A percentile compares a stretch with the other conserved stretches of the same genome.
Evolutionary conservation across 2,797 vertebrate genomes (phyloP).

Genomic region (Chaetodon trifasciatus): DNA sequence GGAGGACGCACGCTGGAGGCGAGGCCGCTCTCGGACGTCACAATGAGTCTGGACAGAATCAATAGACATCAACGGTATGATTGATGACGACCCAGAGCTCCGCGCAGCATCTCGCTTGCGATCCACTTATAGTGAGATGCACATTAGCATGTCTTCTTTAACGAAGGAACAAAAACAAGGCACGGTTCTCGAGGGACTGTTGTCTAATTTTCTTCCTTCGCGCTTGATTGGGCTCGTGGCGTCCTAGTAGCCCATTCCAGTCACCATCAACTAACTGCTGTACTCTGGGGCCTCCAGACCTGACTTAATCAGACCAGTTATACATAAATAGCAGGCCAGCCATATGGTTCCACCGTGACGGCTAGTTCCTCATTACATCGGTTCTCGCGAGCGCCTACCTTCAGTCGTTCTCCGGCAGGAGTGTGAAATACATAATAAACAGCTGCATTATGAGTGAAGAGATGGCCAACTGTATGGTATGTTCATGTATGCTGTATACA

Average conservation of each 20-base stretch:
- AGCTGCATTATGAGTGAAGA: conserved; percentile 7
- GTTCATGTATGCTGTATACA: not conserved
- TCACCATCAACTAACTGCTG: conserved; percentile 74
- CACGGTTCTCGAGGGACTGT: conserved; percentile 56
- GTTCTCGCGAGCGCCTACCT: conserved; percentile 29
- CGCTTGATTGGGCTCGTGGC: conserved; percentile 63
- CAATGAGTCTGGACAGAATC: conserved; percentile 65
- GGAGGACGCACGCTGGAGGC: conserved; percentile 17
- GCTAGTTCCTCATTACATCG: conserved; percentile 59
- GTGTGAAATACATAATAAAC: conserved; percentile 45
- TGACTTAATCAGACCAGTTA: conserved; percentile 82
- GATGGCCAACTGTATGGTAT: not conserved
- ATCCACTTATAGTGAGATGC: conserved; percentile 66
- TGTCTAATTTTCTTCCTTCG: conserved; percentile 54
- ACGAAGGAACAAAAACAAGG: conserved; percentile 63
- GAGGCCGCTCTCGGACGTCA: conserved; percentile 43
- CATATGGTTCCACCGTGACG: conserved; percentile 70
- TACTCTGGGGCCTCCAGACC: conserved; percentile 72
- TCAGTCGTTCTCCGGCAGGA: conserved; percentile 16
- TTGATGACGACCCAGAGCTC: conserved; percentile 70
- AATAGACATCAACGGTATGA: conserved; percentile 71
- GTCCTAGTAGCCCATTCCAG: conserved; percentile 83
- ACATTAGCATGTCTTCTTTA: conserved; percentile 71
- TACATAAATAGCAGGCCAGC: conserved; percentile 78
- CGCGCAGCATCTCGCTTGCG: conserved; percentile 23